A percentile compares a stretch with the other conserved stretches of the same genome.
Evolutionary conservation across 2,797 vertebrate genomes (phyloP).

Genomic region (Kryptolebias ocellatus): DNA sequence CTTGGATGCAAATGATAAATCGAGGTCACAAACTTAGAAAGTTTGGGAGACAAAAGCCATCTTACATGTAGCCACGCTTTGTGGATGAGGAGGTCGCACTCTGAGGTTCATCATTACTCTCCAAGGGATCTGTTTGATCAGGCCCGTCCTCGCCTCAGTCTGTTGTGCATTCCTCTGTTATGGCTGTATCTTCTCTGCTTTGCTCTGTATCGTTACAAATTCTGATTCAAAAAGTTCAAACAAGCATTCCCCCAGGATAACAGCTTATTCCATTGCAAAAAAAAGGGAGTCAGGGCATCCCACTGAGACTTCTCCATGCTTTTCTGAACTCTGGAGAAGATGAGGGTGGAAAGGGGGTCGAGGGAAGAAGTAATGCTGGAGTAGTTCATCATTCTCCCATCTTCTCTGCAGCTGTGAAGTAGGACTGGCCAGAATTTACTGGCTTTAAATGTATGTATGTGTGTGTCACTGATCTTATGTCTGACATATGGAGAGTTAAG

Average conservation of each 20-base stretch:
- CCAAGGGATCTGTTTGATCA: slow-evolving; percentile 60
- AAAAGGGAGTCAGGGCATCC: slow-evolving; percentile 46
- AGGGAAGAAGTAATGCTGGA: slow-evolving; percentile 48
- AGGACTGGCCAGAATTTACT: slow-evolving; percentile 36
- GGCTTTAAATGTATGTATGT: slow-evolving; percentile 26
- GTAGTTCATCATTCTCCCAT: slow-evolving; percentile 62
- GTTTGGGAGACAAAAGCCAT: slow-evolving; percentile 57
- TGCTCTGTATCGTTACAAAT: slow-evolving; percentile 65
- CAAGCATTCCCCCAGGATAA: slow-evolving; percentile 61
- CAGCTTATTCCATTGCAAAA: slow-evolving; percentile 63
- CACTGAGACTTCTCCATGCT: slow-evolving; percentile 43
- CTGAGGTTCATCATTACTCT: slow-evolving; percentile 55
- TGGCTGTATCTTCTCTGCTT: slow-evolving; percentile 54
- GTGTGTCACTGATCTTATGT: slow-evolving; percentile 31
- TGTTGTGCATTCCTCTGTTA: slow-evolving; percentile 44
- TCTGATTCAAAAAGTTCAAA: slow-evolving; percentile 75
- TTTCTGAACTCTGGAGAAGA: slow-evolving; percentile 54
- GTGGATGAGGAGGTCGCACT: slow-evolving; percentile 39
- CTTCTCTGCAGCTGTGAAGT: slow-evolving; percentile 67
- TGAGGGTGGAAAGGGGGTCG: slow-evolving; percentile 16
- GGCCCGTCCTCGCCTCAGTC: slow-evolving; percentile 44
- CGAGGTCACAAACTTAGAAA: slow-evolving; percentile 65
- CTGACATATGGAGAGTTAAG: slow-evolving; percentile 32
- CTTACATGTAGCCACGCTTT: slow-evolving; percentile 38
- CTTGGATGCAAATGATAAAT: slow-evolving; percentile 71